Base-by-base conservation (phyloP, 2,888 invertebrate species). In the Hecatera dysodea region DNA sequence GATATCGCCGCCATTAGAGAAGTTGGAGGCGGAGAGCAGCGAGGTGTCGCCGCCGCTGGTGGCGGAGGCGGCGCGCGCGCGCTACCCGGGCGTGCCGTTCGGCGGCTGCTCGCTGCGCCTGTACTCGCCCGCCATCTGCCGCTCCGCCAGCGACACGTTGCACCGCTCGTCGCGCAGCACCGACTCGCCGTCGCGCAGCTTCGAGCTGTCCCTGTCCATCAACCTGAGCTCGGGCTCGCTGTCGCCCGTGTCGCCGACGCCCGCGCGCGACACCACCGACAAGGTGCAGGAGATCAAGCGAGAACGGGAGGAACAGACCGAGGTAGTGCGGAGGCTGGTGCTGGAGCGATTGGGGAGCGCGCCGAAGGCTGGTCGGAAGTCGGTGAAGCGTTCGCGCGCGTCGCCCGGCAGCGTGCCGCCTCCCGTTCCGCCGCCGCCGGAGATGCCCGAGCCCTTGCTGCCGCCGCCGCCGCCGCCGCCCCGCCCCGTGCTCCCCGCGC, bases 291-390 rank as follows among this genome's bases (percentile, higher is more conserved):
- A 98, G 93, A 96, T 98, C 46, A 97, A 97, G 78, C 97, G 97
- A 88, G 98, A 98, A 89, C 96, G 98, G 67, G 97, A 97, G 50
- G 97, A 98, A 88, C 98, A 98, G 92, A 98, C 98, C 80, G 98
- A 97, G 89, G 96, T 98, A 36, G 98, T 98, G 59, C 97, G 98
- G 86, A 97, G 98, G 90, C 95, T 98, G 93, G 97, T 98, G 64
- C 97, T 98, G 96, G 98, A 98, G 88, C 97, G 98, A 91, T 94
- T 98, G 85, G 95, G 95, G 0, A 90, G 87, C 52, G 91, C 86
- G 1, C 85, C 89, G 29, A 86, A 90, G 4, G 76, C 75, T 7
- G 83, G 83, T 8, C 87, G 89, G 70, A 92, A 91, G 81, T 86
- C 90, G 0, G 69, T 88, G 42, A 87, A 91, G 2, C 82, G 88